phyloP scores from a whole-genome alignment of 2,113 vertebrate genomes.

The Ariopsis seemanni region DNA sequence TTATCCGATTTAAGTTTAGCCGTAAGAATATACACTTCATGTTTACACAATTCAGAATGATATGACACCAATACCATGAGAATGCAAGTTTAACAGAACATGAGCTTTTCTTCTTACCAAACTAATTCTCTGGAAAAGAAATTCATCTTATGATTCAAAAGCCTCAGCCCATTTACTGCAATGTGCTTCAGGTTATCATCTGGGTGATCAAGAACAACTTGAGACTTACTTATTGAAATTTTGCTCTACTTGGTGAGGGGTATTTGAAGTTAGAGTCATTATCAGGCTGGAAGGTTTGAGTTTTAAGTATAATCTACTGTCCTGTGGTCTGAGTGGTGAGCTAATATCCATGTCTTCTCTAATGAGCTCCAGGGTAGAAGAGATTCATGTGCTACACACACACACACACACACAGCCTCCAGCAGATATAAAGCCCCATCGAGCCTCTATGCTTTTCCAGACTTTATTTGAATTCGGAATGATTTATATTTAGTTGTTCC shows the following conservation, averaged over 20 bases:
- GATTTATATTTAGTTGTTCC: constrained; percentile 6
- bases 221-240: not conserved
- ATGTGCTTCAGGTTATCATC: constrained; percentile 30
- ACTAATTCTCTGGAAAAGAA: not conserved
- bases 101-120: not conserved
- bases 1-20: constrained; percentile 26
- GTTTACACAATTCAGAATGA: constrained; percentile 24
- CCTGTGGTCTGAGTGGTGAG: constrained; percentile 1
- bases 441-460: not conserved
- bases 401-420: not conserved
- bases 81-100: not conserved
- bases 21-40: constrained; percentile 2
- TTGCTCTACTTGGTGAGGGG: not conserved
- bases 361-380: not conserved
- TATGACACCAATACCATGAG: not conserved
- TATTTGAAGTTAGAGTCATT: constrained; percentile 18
- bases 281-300: not conserved
- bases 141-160: constrained; percentile 5
- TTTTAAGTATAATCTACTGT: constrained; percentile 6
- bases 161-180: not conserved
- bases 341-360: constrained; percentile 6
- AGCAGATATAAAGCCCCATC: not conserved
- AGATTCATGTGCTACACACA: not conserved
- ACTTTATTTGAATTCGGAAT: constrained; percentile 3
- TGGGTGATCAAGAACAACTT: constrained; percentile 12